Conservation (phyloP, 1,140 invertebrate species). For the Bombus balteatus region DNA sequence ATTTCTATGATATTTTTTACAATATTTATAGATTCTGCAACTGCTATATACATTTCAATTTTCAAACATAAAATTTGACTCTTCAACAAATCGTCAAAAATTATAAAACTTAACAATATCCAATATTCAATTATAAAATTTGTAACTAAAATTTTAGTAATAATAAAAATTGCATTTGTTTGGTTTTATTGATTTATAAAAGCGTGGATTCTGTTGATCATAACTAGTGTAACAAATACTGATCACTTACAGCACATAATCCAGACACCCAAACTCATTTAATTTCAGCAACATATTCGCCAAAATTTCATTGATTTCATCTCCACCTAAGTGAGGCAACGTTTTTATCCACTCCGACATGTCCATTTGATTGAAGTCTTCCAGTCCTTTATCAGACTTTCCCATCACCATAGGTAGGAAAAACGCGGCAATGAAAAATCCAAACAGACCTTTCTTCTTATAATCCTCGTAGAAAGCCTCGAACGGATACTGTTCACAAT, state of each 20-base stretch:
- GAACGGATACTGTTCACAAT: conserved; percentile 64
- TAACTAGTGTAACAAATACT: background rate
- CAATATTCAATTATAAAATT: background rate
- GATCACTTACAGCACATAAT: conserved; percentile 25
- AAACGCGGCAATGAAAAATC: conserved; percentile 70
- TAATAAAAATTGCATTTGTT: background rate
- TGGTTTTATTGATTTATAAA: background rate
- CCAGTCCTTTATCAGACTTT: background rate
- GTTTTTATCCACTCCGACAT: accelerated
- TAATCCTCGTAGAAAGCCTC: conserved; percentile 73
- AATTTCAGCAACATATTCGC: conserved; percentile 68
- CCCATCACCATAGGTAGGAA: conserved; percentile 69
- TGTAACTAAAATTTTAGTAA: background rate
- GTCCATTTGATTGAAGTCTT: background rate
- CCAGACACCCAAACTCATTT: conserved; percentile 61
- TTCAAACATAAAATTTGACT: no score
- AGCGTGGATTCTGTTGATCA: no score
- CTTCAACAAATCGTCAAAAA: background rate
- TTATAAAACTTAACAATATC: background rate
- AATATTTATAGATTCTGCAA: background rate
- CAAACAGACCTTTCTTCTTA: conserved; percentile 69
- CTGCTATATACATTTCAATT: background rate
- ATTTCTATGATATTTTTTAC: background rate
- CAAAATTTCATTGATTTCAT: conserved; percentile 57
- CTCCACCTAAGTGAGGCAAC: conserved; percentile 42